These are phyloP conservation scores for Carabus problematicus DNA, from an alignment of 2,888 invertebrate genomes.

Conservation along the genomic window DNA sequence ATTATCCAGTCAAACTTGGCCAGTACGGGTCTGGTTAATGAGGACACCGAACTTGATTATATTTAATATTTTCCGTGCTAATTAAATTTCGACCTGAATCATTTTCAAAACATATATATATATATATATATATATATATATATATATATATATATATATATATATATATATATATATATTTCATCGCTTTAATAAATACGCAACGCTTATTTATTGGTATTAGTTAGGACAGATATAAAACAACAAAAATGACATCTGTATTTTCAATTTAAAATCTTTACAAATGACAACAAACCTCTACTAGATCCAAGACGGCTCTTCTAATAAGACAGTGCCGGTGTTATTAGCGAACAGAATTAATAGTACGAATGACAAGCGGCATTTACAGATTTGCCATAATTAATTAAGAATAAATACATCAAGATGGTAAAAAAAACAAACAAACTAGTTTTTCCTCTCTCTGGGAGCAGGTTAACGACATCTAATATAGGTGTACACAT, in stretches of 20 bases:
- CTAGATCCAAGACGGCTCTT: slow-evolving; percentile 18
- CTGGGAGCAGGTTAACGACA: slow-evolving; percentile 25
- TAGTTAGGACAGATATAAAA: not conserved
- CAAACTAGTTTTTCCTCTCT: slow-evolving; percentile 24
- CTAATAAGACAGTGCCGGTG: slow-evolving; percentile 25
- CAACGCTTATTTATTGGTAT: too few species aligned
- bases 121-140: too few species aligned
- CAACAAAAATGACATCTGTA: slow-evolving; percentile 22
- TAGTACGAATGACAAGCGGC: slow-evolving; percentile 26
- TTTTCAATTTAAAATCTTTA: slow-evolving; percentile 23
- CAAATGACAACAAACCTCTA: slow-evolving; percentile 29
- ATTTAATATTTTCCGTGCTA: slow-evolving; percentile 25
- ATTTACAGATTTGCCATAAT: slow-evolving; percentile 37
- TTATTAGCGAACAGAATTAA: slow-evolving; percentile 26
- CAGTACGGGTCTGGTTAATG: slow-evolving; percentile 30
- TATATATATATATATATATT: too few species aligned
- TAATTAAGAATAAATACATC: slow-evolving; percentile 32
- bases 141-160: too few species aligned
- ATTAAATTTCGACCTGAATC: slow-evolving; percentile 30
- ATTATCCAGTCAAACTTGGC: slow-evolving; percentile 29
- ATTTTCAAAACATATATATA: not conserved
- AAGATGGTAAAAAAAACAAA: slow-evolving; percentile 20
- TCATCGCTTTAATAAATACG: too few species aligned
- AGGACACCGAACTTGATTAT: slow-evolving; percentile 32
- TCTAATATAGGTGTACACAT: slow-evolving; percentile 20